Evolutionary conservation across 2,113 vertebrate genomes (phyloP).

Genomic region (Callocephalon fimbriatum): DNA sequence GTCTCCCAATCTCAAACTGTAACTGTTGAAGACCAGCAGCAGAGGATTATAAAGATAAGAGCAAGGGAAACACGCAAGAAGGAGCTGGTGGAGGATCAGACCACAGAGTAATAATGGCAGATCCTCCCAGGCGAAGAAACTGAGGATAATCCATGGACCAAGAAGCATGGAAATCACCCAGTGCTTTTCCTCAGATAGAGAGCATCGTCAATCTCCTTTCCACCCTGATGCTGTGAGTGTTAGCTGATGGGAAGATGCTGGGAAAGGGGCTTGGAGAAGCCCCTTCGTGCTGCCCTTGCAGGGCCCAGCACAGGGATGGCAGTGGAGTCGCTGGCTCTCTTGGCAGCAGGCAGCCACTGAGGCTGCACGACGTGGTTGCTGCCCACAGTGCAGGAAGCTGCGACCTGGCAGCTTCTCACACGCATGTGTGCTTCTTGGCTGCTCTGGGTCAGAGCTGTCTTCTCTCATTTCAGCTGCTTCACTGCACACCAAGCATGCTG

Average conservation of each 20-base stretch:
- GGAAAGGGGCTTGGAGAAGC: background rate
- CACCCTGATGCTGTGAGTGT: background rate
- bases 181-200: rapidly evolving
- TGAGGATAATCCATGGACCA: background rate
- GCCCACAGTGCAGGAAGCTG: background rate
- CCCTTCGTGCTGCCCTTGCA: background rate
- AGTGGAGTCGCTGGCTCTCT: background rate
- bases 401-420: rapidly evolving
- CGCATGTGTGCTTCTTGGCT: rapidly evolving
- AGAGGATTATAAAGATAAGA: background rate
- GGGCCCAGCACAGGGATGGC: rapidly evolving
- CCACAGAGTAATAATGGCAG: background rate
- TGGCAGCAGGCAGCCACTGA: background rate
- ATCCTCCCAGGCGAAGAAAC: background rate
- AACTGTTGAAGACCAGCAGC: background rate
- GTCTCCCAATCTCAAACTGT: background rate
- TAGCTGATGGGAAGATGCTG: rapidly evolving
- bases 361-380: rapidly evolving
- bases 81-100: background rate
- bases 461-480: background rate
- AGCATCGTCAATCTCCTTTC: background rate
- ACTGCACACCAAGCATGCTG: rapidly evolving
- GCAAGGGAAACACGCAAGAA: background rate
- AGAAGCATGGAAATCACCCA: background rate
- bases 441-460: background rate